Conservation (phyloP, 2,888 invertebrate genomes). For the Drosophila mimica region DNA sequence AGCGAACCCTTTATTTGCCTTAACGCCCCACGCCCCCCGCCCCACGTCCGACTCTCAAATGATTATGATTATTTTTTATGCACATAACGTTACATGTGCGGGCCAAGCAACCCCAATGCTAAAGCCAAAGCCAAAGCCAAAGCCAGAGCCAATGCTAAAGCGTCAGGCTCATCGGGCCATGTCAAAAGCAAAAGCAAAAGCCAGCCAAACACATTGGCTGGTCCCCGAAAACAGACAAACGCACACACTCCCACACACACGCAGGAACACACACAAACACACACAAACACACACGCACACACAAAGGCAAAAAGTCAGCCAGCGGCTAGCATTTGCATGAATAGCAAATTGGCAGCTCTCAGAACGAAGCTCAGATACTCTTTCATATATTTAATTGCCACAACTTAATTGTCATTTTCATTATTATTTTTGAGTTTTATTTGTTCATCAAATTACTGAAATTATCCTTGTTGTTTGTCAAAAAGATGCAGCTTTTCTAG, state of each 20-base stretch:
- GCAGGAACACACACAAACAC: conserved; percentile 1
- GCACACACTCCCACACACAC: neutral
- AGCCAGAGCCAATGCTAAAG: conserved; percentile 41
- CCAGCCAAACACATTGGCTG: conserved; percentile 18
- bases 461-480: neutral
- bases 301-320: conserved; percentile 15
- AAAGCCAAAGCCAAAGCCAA: conserved; percentile 29
- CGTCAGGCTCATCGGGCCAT: conserved; percentile 60
- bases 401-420: neutral
- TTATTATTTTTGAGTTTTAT: neutral
- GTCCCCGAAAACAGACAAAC: conserved; percentile 31
- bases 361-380: conserved; percentile 12
- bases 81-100: conserved; percentile 67
- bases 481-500: neutral
- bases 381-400: neutral
- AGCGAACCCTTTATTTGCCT: conserved; percentile 56
- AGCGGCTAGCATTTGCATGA: conserved; percentile 31
- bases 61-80: conserved; percentile 80
- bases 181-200: conserved; percentile 65
- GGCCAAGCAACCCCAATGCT: conserved; percentile 41
- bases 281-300: neutral
- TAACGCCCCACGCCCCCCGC: conserved; percentile 27
- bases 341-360: neutral
- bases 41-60: conserved; percentile 70
- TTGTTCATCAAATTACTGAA: neutral